phyloP scores from a whole-genome alignment of 2,113 vertebrate genomes.

The Myiozetetes cayanensis region DNA sequence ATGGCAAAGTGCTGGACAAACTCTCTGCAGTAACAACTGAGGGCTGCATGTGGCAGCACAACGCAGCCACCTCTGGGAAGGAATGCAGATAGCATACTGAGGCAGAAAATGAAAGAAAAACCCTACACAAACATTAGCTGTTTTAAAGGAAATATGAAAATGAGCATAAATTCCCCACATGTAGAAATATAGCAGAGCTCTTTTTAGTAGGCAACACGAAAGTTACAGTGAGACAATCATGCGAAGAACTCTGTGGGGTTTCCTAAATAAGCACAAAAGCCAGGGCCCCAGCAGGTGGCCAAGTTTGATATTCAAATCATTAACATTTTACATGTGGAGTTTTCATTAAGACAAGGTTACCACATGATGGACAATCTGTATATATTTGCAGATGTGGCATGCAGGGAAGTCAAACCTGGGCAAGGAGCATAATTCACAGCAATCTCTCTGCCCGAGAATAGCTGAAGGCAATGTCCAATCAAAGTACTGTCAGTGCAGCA shows the following conservation, averaged over 20 bases:
- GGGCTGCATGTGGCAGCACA: not conserved
- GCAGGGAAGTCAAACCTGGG: constrained; percentile 59
- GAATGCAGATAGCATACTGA: not conserved
- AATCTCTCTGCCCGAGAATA: constrained; percentile 70
- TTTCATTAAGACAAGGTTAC: constrained; percentile 81
- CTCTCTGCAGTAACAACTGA: not conserved
- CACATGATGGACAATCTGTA: constrained; percentile 80
- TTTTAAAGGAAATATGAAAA: not conserved
- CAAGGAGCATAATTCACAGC: constrained; percentile 71
- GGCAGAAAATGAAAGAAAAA: constrained; percentile 6
- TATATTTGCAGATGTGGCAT: constrained; percentile 83
- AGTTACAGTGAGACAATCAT: constrained; percentile 66
- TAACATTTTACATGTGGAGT: constrained; percentile 76
- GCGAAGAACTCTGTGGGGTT: constrained; percentile 61
- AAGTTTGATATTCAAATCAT: constrained; percentile 75
- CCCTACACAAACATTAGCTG: not conserved
- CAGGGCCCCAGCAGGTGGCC: constrained; percentile 82
- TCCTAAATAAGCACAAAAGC: constrained; percentile 81
- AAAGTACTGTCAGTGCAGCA: constrained; percentile 77
- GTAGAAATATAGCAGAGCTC: not conserved
- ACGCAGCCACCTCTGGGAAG: constrained; percentile 17
- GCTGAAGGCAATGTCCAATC: constrained; percentile 85
- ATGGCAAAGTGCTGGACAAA: not conserved
- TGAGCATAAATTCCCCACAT: not conserved
- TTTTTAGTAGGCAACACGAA: not conserved